Conservation (phyloP, 2,888 invertebrate species). For the Drosophila histrio region DNA sequence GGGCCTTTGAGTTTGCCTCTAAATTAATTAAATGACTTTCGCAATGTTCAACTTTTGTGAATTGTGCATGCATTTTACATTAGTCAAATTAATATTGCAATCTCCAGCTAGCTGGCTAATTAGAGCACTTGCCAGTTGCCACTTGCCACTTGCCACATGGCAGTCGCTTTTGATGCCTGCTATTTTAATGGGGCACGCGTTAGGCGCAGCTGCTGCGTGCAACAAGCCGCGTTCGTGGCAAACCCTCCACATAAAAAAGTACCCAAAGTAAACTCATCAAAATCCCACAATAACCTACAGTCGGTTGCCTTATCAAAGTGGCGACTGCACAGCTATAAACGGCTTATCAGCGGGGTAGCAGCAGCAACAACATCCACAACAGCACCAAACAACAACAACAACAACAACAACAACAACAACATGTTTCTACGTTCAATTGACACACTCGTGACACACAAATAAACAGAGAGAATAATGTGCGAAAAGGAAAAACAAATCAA, state of each 20-base stretch:
- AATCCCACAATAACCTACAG: slow-evolving; percentile 13
- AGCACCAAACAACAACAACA: background rate
- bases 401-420: slow-evolving; percentile 1
- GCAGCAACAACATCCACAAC: slow-evolving; percentile 3
- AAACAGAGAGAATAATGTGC: slow-evolving; percentile 38
- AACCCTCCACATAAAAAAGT: background rate
- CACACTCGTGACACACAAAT: slow-evolving; percentile 52
- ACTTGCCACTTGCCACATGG: slow-evolving; percentile 25
- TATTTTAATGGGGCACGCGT: slow-evolving; percentile 54
- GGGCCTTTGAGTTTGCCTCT: background rate
- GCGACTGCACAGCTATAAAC: slow-evolving; percentile 43
- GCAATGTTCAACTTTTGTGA: slow-evolving; percentile 54
- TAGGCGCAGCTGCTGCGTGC: slow-evolving; percentile 39
- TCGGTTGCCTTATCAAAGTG: slow-evolving; percentile 40
- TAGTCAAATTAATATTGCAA: slow-evolving; percentile 67
- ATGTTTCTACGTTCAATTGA: slow-evolving; percentile 46
- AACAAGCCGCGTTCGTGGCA: slow-evolving; percentile 3
- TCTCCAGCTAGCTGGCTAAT: slow-evolving; percentile 56
- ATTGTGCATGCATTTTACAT: slow-evolving; percentile 59
- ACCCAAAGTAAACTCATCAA: slow-evolving; percentile 13
- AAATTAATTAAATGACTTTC: slow-evolving; percentile 73
- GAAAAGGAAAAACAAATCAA: slow-evolving; percentile 44
- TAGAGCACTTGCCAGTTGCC: slow-evolving; percentile 42
- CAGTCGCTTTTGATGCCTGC: slow-evolving; percentile 1
- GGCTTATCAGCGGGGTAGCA: slow-evolving; percentile 57